Percentiles rank a stretch among this genome's conserved stretches.
These are phyloP conservation scores for Geodia barretti DNA, from an alignment of 37 sponge, comb jelly and placozoan genomes.

Conservation along the genomic window DNA sequence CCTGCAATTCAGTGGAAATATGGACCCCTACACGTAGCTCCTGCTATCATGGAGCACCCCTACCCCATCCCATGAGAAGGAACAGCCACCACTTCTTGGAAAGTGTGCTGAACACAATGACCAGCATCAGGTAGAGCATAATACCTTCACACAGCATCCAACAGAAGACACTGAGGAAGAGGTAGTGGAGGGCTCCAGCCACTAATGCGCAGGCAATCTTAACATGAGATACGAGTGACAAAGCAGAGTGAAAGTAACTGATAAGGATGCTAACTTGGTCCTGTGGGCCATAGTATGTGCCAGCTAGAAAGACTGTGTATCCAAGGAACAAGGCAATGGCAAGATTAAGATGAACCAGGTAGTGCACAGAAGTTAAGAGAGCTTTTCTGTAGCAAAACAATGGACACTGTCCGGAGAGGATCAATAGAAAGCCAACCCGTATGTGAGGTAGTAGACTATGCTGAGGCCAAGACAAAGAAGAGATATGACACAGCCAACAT, in stretches of 20 bases:
- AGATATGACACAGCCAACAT: constrained; percentile 52
- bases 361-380: constrained; percentile 3
- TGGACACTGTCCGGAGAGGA: no score
- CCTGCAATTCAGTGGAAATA: neutral
- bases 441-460: constrained; percentile 23
- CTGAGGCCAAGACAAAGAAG: constrained; percentile 44
- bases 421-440: constrained; percentile 26
- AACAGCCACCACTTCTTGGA: constrained; percentile 19
- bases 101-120: constrained; percentile 11
- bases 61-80: constrained; percentile 35
- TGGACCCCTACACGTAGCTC: no score
- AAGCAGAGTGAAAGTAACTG: no score
- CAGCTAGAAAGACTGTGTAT: constrained; percentile 39
- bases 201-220: constrained; percentile 27
- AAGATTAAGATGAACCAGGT: constrained; percentile 55
- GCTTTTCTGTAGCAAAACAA: constrained; percentile 17
- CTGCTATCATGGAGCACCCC: no score
- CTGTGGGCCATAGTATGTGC: constrained; percentile 6
- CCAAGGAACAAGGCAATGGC: constrained; percentile 28
- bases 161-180: constrained; percentile 45
- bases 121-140: constrained; percentile 38
- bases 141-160: constrained; percentile 45
- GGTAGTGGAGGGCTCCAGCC: constrained; percentile 29
- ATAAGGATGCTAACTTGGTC: no score
- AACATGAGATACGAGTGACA: neutral